Conservation (phyloP, 2,888 invertebrate species). For the Drosophila putrida region DNA sequence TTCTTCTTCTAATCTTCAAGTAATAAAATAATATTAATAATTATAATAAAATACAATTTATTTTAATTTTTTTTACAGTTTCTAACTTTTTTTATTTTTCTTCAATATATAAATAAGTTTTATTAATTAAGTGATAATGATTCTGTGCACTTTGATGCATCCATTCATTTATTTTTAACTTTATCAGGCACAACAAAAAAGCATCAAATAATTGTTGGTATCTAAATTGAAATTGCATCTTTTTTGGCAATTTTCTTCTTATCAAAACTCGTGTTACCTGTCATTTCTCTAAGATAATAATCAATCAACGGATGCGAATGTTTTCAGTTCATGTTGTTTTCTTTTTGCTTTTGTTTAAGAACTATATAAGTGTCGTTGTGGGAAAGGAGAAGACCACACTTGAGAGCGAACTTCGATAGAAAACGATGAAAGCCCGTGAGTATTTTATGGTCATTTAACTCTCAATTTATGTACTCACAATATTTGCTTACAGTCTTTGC, state of each 20-base stretch:
- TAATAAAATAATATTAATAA: no score
- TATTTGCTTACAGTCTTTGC: slow-evolving; percentile 49
- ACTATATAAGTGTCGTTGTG: slow-evolving; percentile 45
- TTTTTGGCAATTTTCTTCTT: slow-evolving; percentile 14
- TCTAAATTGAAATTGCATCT: slow-evolving; percentile 30
- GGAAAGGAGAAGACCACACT: slow-evolving; percentile 25
- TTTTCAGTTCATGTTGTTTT: slow-evolving; percentile 33
- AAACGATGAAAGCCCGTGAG: slow-evolving; percentile 68
- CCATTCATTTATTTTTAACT: neutral
- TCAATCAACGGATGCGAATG: slow-evolving; percentile 58
- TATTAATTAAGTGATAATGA: neutral
- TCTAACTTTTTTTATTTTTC: no score
- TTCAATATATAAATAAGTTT: no score
- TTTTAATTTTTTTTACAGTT: no score
- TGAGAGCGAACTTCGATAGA: slow-evolving; percentile 46
- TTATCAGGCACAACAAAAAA: slow-evolving; percentile 24
- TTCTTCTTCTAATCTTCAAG: no score
- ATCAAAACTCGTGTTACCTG: slow-evolving; percentile 22
- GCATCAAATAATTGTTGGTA: slow-evolving; percentile 39
- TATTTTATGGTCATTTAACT: slow-evolving; percentile 5
- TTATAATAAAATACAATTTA: no score
- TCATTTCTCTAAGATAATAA: slow-evolving; percentile 42
- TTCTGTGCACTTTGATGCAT: neutral
- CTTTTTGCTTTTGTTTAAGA: slow-evolving; percentile 11
- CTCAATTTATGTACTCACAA: neutral